Evolutionary conservation across 2,888 invertebrate species (phyloP), one percentile per base, ranked within the genome.

Genomic region (Eurytoma adleriae): DNA sequence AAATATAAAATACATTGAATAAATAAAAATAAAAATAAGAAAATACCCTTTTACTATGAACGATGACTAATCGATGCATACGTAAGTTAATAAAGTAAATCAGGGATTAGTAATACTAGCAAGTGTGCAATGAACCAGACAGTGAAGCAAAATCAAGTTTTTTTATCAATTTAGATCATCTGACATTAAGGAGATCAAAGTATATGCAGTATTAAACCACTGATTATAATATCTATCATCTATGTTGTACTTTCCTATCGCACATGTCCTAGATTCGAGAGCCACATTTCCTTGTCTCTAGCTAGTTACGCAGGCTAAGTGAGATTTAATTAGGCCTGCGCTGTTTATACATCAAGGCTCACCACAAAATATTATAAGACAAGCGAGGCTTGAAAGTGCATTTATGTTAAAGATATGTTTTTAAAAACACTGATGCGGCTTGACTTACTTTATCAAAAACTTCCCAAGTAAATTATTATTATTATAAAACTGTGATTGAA

Each of bases 91-190:
- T 40, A 40, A 40, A 40, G 40, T 40, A 40, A 40, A 13, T 54
- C 3, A 54, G 54, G 4, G 14, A 54, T 54, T 54, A 54, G 14
- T 14, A 16, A 13, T 54, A 54, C 16, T 16, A 16, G 14, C 40
- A 4, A 0, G 50, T 14, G 59, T 71, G 57, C 71, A 79, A 71
- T 75, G 70, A 75, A 75, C 75, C 40, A n/a, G 52, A 57, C 30
- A 48, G 18, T 61, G 12, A 56, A 73, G 68, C 27, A 40, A 67
- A 68, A 79, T 75, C 64, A 54, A 75, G 66, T 79, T 79, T 71
- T 67, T 70, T 75, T 70, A 79, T 75, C 75, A 75, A 79, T 75
- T 54, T 61, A 67, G 75, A 75, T 57, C 75, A 79, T 79, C 75
- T 75, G 59, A 52, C 20, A 30, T 40, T 73, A 78, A 69, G 73